These are phyloP conservation scores for Sylvia atricapilla DNA, from an alignment of 2,113 vertebrate genomes.

Conservation along the genomic window DNA sequence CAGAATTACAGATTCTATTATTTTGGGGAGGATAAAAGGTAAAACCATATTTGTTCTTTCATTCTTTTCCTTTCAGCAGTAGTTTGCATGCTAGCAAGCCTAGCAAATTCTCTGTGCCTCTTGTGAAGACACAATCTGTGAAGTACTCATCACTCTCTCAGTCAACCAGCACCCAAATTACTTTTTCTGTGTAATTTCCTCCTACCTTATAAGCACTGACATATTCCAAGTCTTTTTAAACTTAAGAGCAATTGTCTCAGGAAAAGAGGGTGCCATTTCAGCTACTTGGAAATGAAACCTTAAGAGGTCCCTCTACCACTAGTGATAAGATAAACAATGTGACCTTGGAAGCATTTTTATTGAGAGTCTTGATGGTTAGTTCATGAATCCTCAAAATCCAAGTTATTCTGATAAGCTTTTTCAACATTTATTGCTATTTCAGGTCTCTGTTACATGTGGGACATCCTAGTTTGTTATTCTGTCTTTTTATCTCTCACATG, in stretches of 20 bases:
- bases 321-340: conserved; percentile 6
- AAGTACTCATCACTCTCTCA: conserved; percentile 26
- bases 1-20: background rate
- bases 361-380: conserved; percentile 7
- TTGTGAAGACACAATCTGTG: conserved; percentile 13
- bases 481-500: conserved; percentile 66
- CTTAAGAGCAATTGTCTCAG: conserved; percentile 23
- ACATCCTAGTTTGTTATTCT: conserved; percentile 60
- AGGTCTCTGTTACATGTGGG: conserved; percentile 47
- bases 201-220: conserved; percentile 28
- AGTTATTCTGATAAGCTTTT: conserved; percentile 16
- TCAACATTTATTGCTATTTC: conserved; percentile 52
- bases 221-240: conserved; percentile 29
- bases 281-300: background rate
- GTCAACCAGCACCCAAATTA: conserved; percentile 44
- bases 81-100: background rate
- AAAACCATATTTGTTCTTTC: background rate
- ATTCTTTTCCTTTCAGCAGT: background rate
- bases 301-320: background rate
- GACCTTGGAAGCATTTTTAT: conserved; percentile 34
- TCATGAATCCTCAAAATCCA: conserved; percentile 15
- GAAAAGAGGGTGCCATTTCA: conserved; percentile 9
- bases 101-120: background rate
- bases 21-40: background rate
- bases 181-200: conserved; percentile 10